Conservation (phyloP, 2,888 invertebrate genomes). For the Ceriagrion tenellum region DNA sequence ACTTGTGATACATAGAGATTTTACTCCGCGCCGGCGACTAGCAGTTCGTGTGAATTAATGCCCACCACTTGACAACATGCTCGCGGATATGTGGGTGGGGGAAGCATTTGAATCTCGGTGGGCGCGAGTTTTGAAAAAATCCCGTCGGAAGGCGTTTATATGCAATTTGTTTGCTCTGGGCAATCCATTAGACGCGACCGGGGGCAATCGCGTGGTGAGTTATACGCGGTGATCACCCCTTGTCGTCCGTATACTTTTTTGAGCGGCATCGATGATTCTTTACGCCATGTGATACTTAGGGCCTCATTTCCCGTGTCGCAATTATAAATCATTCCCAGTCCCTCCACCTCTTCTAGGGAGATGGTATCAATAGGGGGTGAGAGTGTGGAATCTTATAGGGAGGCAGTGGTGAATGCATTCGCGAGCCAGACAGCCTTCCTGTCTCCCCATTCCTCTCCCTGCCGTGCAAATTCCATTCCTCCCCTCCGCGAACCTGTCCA, state of each 20-base stretch:
- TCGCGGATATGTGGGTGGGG: not conserved
- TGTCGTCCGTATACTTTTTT: not conserved
- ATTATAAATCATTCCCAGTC: not conserved
- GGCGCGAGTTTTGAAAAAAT: not conserved
- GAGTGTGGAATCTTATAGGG: not conserved
- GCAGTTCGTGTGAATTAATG: no score
- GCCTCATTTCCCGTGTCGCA: slow-evolving; percentile 3
- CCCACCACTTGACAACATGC: no score
- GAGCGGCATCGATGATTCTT: not conserved
- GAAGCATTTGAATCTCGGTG: not conserved
- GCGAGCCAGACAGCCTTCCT: not conserved
- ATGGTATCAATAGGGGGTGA: not conserved
- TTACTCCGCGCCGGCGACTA: no score
- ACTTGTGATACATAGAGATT: no score
- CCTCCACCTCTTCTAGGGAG: not conserved
- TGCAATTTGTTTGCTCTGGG: slow-evolving; percentile 5
- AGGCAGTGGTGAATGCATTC: not conserved
- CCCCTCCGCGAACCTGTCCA: not conserved
- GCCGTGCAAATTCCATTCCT: not conserved
- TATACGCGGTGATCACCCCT: not conserved
- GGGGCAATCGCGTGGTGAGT: not conserved
- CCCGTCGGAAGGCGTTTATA: not conserved
- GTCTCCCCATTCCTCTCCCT: not conserved
- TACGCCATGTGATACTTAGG: slow-evolving; percentile 8
- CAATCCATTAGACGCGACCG: not conserved